Base-by-base conservation (phyloP, 1,140 invertebrate genomes). In the Battus philenor region DNA sequence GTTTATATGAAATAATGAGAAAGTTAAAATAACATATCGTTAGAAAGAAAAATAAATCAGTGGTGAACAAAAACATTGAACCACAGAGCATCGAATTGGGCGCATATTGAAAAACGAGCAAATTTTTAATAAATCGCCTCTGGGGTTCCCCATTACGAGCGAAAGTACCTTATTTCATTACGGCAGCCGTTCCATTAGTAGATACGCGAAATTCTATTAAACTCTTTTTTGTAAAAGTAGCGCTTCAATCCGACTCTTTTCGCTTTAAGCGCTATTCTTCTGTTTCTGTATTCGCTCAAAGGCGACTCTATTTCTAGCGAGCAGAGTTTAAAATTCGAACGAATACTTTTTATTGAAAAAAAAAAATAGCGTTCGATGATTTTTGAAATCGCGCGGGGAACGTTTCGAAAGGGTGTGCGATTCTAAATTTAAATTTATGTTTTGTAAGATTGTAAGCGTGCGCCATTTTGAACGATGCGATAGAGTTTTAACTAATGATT, bases 371-470 rank as follows among this genome's bases (percentile, higher is more conserved):
- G 43, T 44, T 56, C 54, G 55, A 56, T 55, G 53, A 55, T 61
- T 70, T 69, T 67, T 60, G 48, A 71, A 74, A 70, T 64, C 62
- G 51, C 55, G 51, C 54, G 70, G 67, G 64, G 59, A 50, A 39
- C 49, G 22, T 33, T 56, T 58, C 45, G 44, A 77, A 76, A 76
- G 76, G 73, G 76, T 75, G 66, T 65, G 61, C 56, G 59, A 56
- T 76, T 75, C 62, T 73, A 77, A 80, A 76, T 83, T 75, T 74
- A 70, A 83, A 83, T 83, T 83, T 83, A 83, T 83, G 79, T 81
- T 72, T 73, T 69, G 71, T 70, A 67, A 81, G 79, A 83, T 83
- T 47, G 69, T 76, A 83, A 65, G 65, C 61, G 59, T 64, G 55
- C 70, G 63, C 64, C 63, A 59, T 62, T 74, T 56, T 51, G 54